phyloP scores from a whole-genome alignment of 1,140 invertebrate genomes.

The Chionoecetes opilio region DNA sequence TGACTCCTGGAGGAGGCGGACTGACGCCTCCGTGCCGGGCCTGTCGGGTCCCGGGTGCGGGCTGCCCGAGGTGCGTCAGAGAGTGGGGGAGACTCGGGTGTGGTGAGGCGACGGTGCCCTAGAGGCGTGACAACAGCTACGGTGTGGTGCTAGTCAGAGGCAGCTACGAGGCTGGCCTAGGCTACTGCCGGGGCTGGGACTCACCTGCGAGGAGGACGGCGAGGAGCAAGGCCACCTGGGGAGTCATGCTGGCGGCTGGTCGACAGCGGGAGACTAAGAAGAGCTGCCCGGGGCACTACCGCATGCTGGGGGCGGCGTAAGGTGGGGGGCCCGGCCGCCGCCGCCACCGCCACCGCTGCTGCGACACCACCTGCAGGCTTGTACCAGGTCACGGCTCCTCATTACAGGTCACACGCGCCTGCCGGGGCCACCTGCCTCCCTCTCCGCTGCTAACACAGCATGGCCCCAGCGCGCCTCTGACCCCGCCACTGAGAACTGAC shows the following conservation, averaged over 20 bases:
- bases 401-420: slow-evolving; percentile 49
- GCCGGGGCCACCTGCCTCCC: slow-evolving; percentile 37
- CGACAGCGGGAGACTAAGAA: slow-evolving; percentile 48
- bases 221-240: slow-evolving; percentile 73
- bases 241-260: slow-evolving; percentile 65
- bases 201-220: slow-evolving; percentile 74
- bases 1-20: background rate
- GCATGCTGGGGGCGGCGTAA: slow-evolving; percentile 20
- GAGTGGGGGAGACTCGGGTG: slow-evolving; percentile 22
- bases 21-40: background rate
- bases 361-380: slow-evolving; percentile 35
- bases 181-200: slow-evolving; percentile 42
- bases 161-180: slow-evolving; percentile 37
- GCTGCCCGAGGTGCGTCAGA: slow-evolving; percentile 22
- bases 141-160: slow-evolving; percentile 3
- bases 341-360: slow-evolving; percentile 38
- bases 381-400: slow-evolving; percentile 29
- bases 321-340: slow-evolving; percentile 44
- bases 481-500: slow-evolving; percentile 41
- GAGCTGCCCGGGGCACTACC: slow-evolving; percentile 45
- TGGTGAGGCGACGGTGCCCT: slow-evolving; percentile 22
- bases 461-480: slow-evolving; percentile 39
- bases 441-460: slow-evolving; percentile 47
- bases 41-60: background rate
- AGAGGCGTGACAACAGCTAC: slow-evolving; percentile 31